Conservation (phyloP, 1,140 invertebrate genomes). For the Chionoecetes opilio region DNA sequence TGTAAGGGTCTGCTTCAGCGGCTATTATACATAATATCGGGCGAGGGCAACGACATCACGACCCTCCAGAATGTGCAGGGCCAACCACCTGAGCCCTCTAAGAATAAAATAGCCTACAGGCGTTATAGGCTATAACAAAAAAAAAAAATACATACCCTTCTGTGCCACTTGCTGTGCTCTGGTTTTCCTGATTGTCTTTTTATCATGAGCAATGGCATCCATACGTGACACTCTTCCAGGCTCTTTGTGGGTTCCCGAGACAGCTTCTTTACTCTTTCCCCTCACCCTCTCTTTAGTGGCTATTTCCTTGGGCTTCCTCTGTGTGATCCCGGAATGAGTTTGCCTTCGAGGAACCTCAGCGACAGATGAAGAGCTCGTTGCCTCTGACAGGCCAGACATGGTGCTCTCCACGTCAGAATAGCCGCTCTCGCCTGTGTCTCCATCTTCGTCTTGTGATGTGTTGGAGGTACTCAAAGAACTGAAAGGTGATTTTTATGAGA, state of each 20-base stretch:
- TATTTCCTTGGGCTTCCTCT: not conserved
- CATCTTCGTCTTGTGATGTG: not conserved
- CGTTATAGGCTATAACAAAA: too few species aligned
- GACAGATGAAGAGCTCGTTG: not conserved
- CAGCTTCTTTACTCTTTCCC: not conserved
- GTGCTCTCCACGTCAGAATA: conserved; percentile 60
- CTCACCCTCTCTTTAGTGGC: not conserved
- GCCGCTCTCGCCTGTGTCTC: conserved; percentile 49
- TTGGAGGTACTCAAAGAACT: not conserved
- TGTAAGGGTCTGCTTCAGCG: too few species aligned
- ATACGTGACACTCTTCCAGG: too few species aligned
- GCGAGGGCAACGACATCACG: too few species aligned
- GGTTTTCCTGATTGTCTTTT: not conserved
- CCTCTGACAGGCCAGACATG: not conserved
- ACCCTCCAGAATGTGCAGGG: too few species aligned
- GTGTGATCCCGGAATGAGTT: not conserved
- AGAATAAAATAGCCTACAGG: too few species aligned
- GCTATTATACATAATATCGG: too few species aligned
- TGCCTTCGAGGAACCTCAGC: not conserved
- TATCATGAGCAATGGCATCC: too few species aligned
- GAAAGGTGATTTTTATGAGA: not conserved
- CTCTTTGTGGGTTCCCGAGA: not conserved
- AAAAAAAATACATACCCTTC: not conserved
- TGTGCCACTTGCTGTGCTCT: not conserved
- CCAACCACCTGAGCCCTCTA: too few species aligned